Percentiles rank a stretch among this genome's conserved stretches.
These are phyloP conservation scores for Thalpophila matura DNA, from an alignment of 2,888 invertebrate species.

Conservation along the genomic window DNA sequence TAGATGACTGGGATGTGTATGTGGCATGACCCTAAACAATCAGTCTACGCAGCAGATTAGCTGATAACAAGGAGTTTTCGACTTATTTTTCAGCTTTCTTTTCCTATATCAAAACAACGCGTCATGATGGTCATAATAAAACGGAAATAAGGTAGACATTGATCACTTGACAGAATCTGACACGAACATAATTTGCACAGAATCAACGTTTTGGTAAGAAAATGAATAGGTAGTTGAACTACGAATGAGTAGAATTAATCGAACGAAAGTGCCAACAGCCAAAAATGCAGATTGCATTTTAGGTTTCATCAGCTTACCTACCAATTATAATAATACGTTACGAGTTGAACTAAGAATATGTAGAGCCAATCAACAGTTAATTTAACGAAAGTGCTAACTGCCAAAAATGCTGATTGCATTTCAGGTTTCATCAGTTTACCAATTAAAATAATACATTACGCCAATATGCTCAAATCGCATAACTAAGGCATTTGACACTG, in stretches of 20 bases:
- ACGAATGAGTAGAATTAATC: not conserved
- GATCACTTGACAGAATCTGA: not conserved
- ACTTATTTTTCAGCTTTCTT: too few relatives aligned
- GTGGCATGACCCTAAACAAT: too few relatives aligned
- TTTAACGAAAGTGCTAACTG: not conserved
- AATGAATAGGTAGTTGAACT: constrained; percentile 6
- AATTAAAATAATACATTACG: constrained; percentile 6
- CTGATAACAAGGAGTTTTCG: too few relatives aligned
- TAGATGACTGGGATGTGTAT: too few relatives aligned
- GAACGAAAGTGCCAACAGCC: not conserved
- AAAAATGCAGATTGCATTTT: constrained; percentile 20
- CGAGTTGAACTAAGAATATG: not conserved
- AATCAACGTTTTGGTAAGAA: not conserved
- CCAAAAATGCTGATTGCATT: constrained; percentile 20
- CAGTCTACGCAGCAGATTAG: too few relatives aligned
- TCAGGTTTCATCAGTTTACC: not conserved
- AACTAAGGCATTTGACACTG: not conserved
- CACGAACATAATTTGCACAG: not conserved
- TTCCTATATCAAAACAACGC: too few relatives aligned
- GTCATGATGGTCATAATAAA: too few relatives aligned
- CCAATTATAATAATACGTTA: constrained; percentile 14
- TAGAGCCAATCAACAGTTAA: constrained; percentile 27
- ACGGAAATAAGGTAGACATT: too few relatives aligned
- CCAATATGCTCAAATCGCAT: not conserved
- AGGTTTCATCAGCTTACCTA: not conserved